Base-by-base conservation (phyloP, 2,888 invertebrate species). In the Punctoribates punctum region DNA sequence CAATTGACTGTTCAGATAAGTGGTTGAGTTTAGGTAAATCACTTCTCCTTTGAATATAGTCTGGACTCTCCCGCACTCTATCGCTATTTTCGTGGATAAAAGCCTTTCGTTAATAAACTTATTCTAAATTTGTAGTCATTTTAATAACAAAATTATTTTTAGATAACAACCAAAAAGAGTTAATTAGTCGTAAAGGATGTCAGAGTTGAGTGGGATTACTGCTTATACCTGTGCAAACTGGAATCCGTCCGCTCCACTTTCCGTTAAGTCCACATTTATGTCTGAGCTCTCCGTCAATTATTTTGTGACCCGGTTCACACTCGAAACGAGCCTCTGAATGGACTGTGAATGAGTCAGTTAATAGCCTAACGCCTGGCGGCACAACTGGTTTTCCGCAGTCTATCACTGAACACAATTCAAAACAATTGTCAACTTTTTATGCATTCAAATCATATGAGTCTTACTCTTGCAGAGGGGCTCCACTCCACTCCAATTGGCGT, bases 321-420 rank as follows among this genome's bases (percentile, higher is more conserved):
- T 93, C 90, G 84, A 93, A 94, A 82, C 92, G 90, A 70, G 94
- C 93, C 42, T 88, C 89, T 0, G 94, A 93, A 83, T 93, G 92
- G 0, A 95, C 89, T 82, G 93, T 93, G 82, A 94, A 80, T 25
- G 65, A 93, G 82, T 93, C 93, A 0, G 93, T 93, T 23, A 93
- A 91, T 77, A 94, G 93, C 83, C 90, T 93, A 11, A 93, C 91
- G 9, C 93, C 94, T 0, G 90, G 85, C 0, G 93, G 93, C 0
- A 93, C 91, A 81, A 92, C 90, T 0, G 94, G 95, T 80, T 93
- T 91, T 48, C 91, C 89, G 82, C 94, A 94, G 0, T 91, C 89
- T 77, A 94, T 93, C 82, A 94, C 92, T 92, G 42, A 27, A 57
- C 17, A 46, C 27, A 62, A 67, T 72, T 74, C 25, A 67, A 20